These are phyloP conservation scores for Acutogordius australiensis DNA, from an alignment of 2,888 invertebrate species.

Conservation along the genomic window DNA sequence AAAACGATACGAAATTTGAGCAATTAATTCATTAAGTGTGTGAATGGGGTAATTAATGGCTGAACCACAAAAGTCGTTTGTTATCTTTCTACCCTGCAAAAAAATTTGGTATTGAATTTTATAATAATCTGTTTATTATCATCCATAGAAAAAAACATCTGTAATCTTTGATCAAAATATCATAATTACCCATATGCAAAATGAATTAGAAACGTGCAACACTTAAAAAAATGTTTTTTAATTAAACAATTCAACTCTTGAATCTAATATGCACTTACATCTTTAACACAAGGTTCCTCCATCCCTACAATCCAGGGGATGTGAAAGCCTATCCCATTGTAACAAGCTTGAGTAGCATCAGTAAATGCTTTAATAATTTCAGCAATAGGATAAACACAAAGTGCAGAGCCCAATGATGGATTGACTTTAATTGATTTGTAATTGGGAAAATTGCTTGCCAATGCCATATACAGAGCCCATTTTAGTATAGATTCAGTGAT, in stretches of 20 bases:
- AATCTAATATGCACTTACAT: too few relatives aligned
- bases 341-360: conserved; percentile 4
- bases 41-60: not conserved
- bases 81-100: not conserved
- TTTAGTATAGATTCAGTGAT: too few relatives aligned
- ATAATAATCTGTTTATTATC: too few relatives aligned
- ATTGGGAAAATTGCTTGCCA: conserved; percentile 9
- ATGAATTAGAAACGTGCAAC: too few relatives aligned
- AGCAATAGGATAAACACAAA: conserved; percentile 4
- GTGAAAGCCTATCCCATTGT: not conserved
- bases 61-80: not conserved
- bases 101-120: not conserved
- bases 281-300: not conserved
- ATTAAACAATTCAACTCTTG: too few relatives aligned
- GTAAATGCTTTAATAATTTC: not conserved
- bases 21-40: not conserved
- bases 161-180: too few relatives aligned
- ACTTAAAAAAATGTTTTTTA: too few relatives aligned
- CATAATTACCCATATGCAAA: too few relatives aligned
- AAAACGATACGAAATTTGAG: not conserved
- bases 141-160: too few relatives aligned
- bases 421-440: not conserved
- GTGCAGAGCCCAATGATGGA: not conserved
- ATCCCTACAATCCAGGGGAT: conserved; percentile 1
- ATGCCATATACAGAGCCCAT: not conserved